Base-by-base conservation (phyloP, 2,797 vertebrate genomes). In the Betta splendens region DNA sequence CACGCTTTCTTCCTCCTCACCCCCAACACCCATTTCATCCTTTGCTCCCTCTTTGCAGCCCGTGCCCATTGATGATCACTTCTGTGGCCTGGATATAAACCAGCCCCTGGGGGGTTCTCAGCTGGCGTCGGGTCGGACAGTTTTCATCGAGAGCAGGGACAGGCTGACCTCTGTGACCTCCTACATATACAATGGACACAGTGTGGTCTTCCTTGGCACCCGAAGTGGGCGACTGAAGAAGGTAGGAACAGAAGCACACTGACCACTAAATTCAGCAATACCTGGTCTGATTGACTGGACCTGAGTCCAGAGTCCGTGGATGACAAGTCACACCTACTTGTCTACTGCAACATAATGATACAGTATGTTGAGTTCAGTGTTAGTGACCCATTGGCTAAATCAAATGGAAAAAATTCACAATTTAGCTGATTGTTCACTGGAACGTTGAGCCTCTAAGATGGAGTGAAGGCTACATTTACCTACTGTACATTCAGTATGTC, bases 21-120 rank as follows among this genome's bases (percentile, higher is more conserved):
- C 20, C 11, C 28, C 39, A 18, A n/a, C 56, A 6, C 29, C 32
- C 20, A 32, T 39, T 16, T 35, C 16, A 37, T 17, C 35, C 9
- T 10, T 37, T 23, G 42, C n/a, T 74, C 31, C 66, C 40, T 60
- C 56, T 51, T 29, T 52, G 7, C 89, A 98, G 96, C 96, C 96
- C 3, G 96, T 98, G 44, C 96, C 96, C 61, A 98, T 98, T 0
- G 95, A 98, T 43, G 96, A 98, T 83, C 93, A 94, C 48, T 98
- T 98, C 91, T 98, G 96, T 1, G 96, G 96, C 69, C 86, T 98
- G 31, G 96, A 98, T 81, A 98, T 98, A 84, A 98, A 98, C 90
- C 96, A 98, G 81, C 96, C 36, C 1, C 89, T 98, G 25, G 96
- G 96, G 50, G 96, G 96, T 58, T 96, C 94, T 0, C 91, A 87